Evolutionary conservation across 2,888 invertebrate genomes (phyloP).

Genomic region (Chaetoderma sp.): DNA sequence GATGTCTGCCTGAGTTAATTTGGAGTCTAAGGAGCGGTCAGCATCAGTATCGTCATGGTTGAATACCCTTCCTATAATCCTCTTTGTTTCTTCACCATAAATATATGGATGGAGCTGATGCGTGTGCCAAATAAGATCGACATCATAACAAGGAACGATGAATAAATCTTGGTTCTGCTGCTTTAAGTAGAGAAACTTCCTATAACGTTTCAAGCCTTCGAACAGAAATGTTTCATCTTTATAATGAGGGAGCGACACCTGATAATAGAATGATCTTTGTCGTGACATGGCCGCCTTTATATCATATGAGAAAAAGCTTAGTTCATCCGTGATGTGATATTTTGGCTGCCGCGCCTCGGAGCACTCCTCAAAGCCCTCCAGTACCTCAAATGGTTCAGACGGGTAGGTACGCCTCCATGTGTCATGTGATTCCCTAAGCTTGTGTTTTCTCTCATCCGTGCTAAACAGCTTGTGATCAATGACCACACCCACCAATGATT

Average conservation of each 20-base stretch:
- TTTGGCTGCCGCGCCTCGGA: neutral
- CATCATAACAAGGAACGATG: conserved; percentile 70
- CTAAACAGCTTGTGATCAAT: conserved; percentile 63
- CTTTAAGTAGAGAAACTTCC: conserved; percentile 66
- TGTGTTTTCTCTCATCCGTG: conserved; percentile 24
- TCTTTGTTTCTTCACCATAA: conserved; percentile 43
- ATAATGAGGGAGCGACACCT: conserved; percentile 70
- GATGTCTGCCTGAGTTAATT: conserved; percentile 63
- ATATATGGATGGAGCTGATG: conserved; percentile 63
- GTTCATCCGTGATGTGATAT: neutral
- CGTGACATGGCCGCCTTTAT: conserved; percentile 63
- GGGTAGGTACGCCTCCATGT: conserved; percentile 38
- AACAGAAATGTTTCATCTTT: conserved; percentile 63
- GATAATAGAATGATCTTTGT: conserved; percentile 69
- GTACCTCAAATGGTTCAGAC: conserved; percentile 36
- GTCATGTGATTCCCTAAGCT: conserved; percentile 19
- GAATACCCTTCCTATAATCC: conserved; percentile 53
- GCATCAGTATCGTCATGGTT: conserved; percentile 69
- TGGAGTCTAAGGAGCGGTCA: conserved; percentile 63
- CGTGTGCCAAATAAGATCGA: conserved; percentile 70
- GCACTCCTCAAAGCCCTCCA: neutral
- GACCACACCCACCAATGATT: conserved; percentile 39
- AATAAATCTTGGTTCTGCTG: conserved; percentile 66
- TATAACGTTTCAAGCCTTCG: conserved; percentile 62
- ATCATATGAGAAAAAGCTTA: conserved; percentile 58